phyloP scores from a whole-genome alignment of 2,113 vertebrate species.

The Hylia prasina region DNA sequence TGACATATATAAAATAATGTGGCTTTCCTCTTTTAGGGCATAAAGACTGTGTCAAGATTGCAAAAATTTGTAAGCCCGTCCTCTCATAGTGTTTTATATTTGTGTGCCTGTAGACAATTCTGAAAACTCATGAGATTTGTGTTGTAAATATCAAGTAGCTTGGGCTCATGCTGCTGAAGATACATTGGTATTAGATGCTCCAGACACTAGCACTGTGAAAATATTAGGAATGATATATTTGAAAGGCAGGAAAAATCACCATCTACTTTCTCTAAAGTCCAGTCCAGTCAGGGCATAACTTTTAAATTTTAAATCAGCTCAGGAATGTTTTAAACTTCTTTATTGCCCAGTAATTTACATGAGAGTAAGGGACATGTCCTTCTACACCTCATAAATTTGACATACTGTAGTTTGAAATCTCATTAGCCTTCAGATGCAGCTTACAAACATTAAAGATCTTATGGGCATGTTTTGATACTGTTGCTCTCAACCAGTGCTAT shows the following conservation, averaged over 20 bases:
- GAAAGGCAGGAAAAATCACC: background rate
- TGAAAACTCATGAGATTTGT: background rate
- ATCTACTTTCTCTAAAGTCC: background rate
- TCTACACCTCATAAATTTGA: slow-evolving; percentile 57
- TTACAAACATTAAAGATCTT: slow-evolving; percentile 1
- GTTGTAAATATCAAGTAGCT: background rate
- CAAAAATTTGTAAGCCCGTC: background rate
- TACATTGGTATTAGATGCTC: background rate
- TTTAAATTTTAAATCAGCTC: slow-evolving; percentile 5
- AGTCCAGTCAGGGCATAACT: background rate
- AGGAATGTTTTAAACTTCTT: slow-evolving; percentile 19
- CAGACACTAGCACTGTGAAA: background rate
- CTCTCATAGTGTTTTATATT: background rate
- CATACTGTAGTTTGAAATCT: slow-evolving; percentile 28
- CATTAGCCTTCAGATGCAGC: slow-evolving; percentile 27
- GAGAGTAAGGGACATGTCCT: slow-evolving; percentile 22
- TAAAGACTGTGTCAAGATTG: background rate
- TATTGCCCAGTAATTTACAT: slow-evolving; percentile 28
- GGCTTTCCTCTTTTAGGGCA: background rate
- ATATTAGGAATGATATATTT: background rate
- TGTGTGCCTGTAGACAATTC: background rate
- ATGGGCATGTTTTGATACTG: background rate
- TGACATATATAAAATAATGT: background rate
- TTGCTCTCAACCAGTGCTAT: background rate
- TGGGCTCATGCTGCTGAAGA: background rate